These are phyloP conservation scores for Odontophorus gujanensis DNA, from an alignment of 2,113 vertebrate genomes.

Conservation along the genomic window DNA sequence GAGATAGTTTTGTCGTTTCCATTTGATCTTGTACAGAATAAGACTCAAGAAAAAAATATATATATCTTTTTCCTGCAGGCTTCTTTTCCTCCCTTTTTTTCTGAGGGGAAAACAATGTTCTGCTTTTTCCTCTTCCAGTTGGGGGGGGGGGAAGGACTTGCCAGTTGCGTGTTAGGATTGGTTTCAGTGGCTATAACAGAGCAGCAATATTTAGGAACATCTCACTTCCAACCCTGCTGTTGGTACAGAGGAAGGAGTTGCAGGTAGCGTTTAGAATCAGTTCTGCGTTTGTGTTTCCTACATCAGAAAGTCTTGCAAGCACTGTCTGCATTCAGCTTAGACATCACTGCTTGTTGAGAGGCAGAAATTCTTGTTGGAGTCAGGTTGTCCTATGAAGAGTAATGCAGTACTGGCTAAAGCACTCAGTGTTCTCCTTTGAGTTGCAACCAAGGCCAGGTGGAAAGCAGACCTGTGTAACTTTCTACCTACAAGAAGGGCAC, in stretches of 20 bases:
- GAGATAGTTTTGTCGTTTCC: not conserved
- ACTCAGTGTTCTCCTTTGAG: not conserved
- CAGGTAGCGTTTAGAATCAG: not conserved
- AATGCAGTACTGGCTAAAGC: not conserved
- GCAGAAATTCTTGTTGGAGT: accelerated
- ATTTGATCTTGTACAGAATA: not conserved
- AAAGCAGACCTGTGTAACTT: not conserved
- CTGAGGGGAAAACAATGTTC: not conserved
- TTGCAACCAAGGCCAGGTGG: not conserved
- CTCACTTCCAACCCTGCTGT: not conserved
- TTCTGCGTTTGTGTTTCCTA: accelerated
- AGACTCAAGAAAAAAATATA: not conserved
- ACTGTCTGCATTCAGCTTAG: not conserved
- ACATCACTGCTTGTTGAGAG: not conserved
- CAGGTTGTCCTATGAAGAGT: not conserved
- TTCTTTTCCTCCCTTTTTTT: not conserved
- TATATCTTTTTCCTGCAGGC: not conserved
- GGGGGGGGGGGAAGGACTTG: not conserved
- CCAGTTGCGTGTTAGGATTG: not conserved
- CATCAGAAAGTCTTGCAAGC: not conserved
- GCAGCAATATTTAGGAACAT: not conserved
- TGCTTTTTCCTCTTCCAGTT: not conserved
- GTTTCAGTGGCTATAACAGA: not conserved
- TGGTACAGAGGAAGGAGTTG: not conserved
- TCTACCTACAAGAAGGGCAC: not conserved